Percentiles rank a stretch among this genome's conserved stretches.
These are phyloP conservation scores for Rhopalosiphum nymphaeae DNA, from an alignment of 2,888 invertebrate genomes.

Conservation along the genomic window DNA sequence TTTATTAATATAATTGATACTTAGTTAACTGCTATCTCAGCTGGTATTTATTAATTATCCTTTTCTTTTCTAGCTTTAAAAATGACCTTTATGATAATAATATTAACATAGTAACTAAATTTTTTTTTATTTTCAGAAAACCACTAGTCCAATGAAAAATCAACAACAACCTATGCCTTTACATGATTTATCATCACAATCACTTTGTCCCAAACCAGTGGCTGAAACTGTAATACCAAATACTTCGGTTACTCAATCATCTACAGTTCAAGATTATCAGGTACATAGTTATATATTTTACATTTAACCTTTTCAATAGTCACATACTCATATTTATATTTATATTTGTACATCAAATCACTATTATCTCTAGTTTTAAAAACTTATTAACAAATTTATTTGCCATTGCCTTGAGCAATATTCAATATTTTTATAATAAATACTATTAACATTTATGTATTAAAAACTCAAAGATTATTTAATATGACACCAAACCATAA, in stretches of 20 bases:
- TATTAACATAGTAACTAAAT: not conserved
- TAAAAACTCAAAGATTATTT: not conserved
- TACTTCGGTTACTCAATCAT: not conserved
- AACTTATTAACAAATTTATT: not conserved
- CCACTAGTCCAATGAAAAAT: not conserved
- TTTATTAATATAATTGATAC: not conserved
- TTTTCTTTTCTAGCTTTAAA: not conserved
- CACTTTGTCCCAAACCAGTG: not conserved
- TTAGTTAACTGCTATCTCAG: not conserved
- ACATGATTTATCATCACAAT: not conserved
- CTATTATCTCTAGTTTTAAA: not conserved
- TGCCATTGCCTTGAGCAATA: not conserved
- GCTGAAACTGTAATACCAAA: not conserved
- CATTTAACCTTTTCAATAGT: not conserved
- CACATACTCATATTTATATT: not conserved
- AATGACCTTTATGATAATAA: not conserved
- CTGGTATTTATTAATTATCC: not conserved
- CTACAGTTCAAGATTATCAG: not conserved
- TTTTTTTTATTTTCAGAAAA: conserved; percentile 7
- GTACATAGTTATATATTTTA: not conserved
- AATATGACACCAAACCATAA: not conserved
- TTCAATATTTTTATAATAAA: too few relatives aligned
- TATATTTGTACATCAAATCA: not conserved
- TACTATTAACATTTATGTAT: not conserved
- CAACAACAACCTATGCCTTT: not conserved